Percentiles rank a stretch among this genome's conserved stretches.
phyloP scores from a whole-genome alignment of 1,140 invertebrate species.

The Goniozus legneri region DNA sequence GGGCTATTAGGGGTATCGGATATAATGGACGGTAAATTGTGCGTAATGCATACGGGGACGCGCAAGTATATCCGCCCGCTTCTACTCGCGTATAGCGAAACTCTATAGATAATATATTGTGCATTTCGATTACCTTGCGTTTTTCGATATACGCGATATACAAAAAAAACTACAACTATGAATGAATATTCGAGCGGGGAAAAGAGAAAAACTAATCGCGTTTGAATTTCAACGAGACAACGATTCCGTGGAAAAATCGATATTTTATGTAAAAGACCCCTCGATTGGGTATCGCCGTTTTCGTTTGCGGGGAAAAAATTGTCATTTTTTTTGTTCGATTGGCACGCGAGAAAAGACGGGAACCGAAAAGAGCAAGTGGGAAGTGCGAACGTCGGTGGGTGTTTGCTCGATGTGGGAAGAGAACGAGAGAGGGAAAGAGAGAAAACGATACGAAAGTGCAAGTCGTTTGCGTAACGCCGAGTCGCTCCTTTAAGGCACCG shows the following conservation, averaged over 20 bases:
- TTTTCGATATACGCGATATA: too few species aligned
- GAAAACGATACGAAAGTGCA: constrained; percentile 36
- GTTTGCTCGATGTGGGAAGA: constrained; percentile 30
- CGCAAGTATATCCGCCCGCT: too few species aligned
- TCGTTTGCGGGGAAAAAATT: too few species aligned
- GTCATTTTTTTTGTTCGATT: too few species aligned
- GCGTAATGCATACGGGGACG: constrained; percentile 18
- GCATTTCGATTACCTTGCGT: too few species aligned
- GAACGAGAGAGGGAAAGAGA: too few species aligned
- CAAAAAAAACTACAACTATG: too few species aligned
- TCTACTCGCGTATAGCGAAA: too few species aligned
- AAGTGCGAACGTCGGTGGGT: constrained; percentile 28
- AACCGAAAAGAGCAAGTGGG: constrained; percentile 19
- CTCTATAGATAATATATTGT: too few species aligned
- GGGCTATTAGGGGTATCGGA: constrained; percentile 14
- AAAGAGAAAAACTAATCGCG: too few species aligned
- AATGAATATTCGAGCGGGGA: constrained; percentile 15
- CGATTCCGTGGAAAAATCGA: neutral
- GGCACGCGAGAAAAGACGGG: constrained; percentile 5
- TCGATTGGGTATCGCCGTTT: too few species aligned
- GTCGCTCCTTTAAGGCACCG: constrained; percentile 24
- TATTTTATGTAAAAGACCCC: too few species aligned
- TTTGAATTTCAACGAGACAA: constrained; percentile 3
- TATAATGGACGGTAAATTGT: constrained; percentile 27
- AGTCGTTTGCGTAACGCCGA: constrained; percentile 38